These are phyloP conservation scores for Spilarctia lutea DNA, from an alignment of 2,888 invertebrate species.

Conservation along the genomic window DNA sequence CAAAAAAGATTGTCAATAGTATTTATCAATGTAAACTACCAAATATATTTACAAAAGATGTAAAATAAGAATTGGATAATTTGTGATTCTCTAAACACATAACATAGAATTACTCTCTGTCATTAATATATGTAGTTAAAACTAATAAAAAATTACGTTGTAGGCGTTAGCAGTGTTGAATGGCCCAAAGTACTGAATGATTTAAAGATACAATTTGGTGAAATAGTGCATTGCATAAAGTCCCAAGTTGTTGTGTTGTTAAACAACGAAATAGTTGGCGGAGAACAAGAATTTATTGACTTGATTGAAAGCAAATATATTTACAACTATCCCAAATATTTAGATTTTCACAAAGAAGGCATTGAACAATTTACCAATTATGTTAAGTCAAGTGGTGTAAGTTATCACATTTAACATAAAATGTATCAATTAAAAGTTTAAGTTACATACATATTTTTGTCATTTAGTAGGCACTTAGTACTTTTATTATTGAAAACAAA, in stretches of 20 bases:
- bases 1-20: not conserved
- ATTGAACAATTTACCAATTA: slow-evolving; percentile 74
- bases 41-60: no score
- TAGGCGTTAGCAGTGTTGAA: slow-evolving; percentile 74
- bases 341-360: slow-evolving; percentile 80
- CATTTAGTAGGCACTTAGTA: not conserved
- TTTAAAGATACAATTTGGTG: slow-evolving; percentile 76
- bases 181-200: slow-evolving; percentile 74
- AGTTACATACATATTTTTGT: not conserved
- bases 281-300: slow-evolving; percentile 78
- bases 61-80: not conserved
- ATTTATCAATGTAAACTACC: not conserved
- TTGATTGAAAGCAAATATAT: slow-evolving; percentile 77
- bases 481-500: not conserved
- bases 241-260: slow-evolving; percentile 81
- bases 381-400: slow-evolving; percentile 77
- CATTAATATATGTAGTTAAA: not conserved
- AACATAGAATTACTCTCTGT: not conserved
- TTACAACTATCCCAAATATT: slow-evolving; percentile 71
- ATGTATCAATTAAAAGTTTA: not conserved
- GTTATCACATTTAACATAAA: slow-evolving; percentile 31
- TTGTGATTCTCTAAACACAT: not conserved
- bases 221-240: slow-evolving; percentile 75
- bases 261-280: slow-evolving; percentile 83
- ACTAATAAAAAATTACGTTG: slow-evolving; percentile 12